These are phyloP conservation scores for Microdon myrmicae DNA, from an alignment of 2,888 invertebrate genomes.

Conservation along the genomic window DNA sequence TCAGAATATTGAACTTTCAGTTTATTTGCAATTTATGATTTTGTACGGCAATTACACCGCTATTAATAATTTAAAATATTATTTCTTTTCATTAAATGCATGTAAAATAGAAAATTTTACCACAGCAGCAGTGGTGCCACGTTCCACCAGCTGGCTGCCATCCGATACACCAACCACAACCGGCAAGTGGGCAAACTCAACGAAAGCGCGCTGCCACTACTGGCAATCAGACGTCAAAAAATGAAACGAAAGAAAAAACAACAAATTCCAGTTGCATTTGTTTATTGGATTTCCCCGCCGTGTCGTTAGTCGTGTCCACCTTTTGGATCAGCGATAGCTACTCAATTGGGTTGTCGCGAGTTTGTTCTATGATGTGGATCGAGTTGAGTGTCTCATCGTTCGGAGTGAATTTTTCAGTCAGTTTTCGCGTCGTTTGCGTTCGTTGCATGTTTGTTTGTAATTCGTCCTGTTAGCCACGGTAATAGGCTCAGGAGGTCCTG, in stretches of 20 bases:
- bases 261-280: slow-evolving; percentile 39
- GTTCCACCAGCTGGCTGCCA: background rate
- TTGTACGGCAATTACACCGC: too few relatives aligned
- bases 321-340: slow-evolving; percentile 6
- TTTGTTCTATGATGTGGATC: slow-evolving; percentile 45
- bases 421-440: slow-evolving; percentile 13
- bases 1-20: too few relatives aligned
- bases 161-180: slow-evolving; percentile 12
- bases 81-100: too few relatives aligned
- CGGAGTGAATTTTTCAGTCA: slow-evolving; percentile 32
- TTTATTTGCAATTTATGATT: too few relatives aligned
- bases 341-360: slow-evolving; percentile 31
- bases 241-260: too few relatives aligned
- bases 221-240: slow-evolving; percentile 25
- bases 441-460: slow-evolving; percentile 22
- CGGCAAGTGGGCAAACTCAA: slow-evolving; percentile 25
- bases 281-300: slow-evolving; percentile 47
- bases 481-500: background rate
- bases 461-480: slow-evolving; percentile 7
- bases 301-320: slow-evolving; percentile 5
- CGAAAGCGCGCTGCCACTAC: slow-evolving; percentile 6
- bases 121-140: too few relatives aligned
- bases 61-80: too few relatives aligned
- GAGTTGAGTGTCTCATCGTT: slow-evolving; percentile 44
- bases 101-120: too few relatives aligned